These are phyloP conservation scores for Macropodus opercularis DNA, from an alignment of 2,797 vertebrate genomes.

Conservation along the genomic window DNA sequence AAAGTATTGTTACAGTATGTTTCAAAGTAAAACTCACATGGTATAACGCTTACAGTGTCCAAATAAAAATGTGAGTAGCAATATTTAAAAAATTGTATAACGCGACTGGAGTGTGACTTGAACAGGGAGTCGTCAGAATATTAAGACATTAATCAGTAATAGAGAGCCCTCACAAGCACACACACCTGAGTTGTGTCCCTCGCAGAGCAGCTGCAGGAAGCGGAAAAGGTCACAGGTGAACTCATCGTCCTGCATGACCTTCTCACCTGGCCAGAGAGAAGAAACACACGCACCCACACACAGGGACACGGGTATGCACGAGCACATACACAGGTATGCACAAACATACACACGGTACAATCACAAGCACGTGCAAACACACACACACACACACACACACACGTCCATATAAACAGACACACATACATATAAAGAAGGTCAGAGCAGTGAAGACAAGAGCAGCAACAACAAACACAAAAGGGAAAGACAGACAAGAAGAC, in stretches of 20 bases:
- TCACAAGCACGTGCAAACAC: not conserved
- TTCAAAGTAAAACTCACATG: no score
- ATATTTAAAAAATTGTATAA: no score
- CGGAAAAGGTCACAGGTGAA: conserved; percentile 98
- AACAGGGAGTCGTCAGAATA: no score
- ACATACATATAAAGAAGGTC: conserved; percentile 44
- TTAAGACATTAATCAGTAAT: not conserved
- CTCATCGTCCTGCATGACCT: conserved; percentile 95
- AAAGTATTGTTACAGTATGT: no score
- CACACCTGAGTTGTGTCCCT: conserved; percentile 96
- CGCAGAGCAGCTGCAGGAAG: conserved; percentile 96
- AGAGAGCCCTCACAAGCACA: not conserved
- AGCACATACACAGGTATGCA: conserved; percentile 20
- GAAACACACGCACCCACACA: conserved; percentile 50
- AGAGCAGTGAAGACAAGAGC: conserved; percentile 47
- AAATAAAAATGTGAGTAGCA: no score
- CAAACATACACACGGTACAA: conserved; percentile 9
- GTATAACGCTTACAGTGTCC: no score
- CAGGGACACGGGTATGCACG: conserved; percentile 1
- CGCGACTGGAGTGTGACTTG: no score
- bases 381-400: conserved; percentile 13
- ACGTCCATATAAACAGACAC: conserved; percentile 50
- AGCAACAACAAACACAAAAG: conserved; percentile 26
- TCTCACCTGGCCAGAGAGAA: conserved; percentile 88
- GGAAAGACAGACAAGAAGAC: conserved; percentile 57